phyloP scores from a whole-genome alignment of 2,113 vertebrate genomes.

The Oreotragus oreotragus region DNA sequence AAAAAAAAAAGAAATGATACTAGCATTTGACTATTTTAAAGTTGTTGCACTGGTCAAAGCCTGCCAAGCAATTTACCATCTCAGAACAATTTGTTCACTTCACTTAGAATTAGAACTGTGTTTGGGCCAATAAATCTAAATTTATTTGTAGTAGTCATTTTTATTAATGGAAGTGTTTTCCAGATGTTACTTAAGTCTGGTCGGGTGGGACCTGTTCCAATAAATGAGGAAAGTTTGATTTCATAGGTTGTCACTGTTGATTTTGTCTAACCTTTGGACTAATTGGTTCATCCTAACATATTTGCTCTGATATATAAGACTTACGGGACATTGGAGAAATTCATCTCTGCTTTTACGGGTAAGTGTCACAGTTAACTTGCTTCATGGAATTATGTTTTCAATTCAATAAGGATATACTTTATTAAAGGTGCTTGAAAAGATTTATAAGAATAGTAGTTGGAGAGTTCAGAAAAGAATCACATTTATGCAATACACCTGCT shows the following conservation, averaged over 20 bases:
- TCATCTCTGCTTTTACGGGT: constrained; percentile 73
- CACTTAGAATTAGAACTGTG: constrained; percentile 77
- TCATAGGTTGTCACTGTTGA: constrained; percentile 80
- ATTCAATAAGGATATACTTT: neutral
- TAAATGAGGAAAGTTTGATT: constrained; percentile 83
- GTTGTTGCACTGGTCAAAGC: constrained; percentile 17
- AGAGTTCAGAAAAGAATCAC: constrained; percentile 32
- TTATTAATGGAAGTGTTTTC: constrained; percentile 85
- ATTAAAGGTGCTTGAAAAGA: neutral
- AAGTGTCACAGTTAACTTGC: constrained; percentile 70
- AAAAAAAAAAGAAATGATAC: neutral
- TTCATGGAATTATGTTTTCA: constrained; percentile 45
- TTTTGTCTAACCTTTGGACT: constrained; percentile 78
- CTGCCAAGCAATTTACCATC: constrained; percentile 63
- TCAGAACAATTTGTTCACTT: constrained; percentile 81
- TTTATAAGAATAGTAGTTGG: constrained; percentile 1
- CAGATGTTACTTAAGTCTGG: constrained; percentile 84
- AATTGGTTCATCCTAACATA: constrained; percentile 74
- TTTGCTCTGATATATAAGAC: constrained; percentile 81
- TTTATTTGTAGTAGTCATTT: constrained; percentile 82
- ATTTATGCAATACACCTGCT: constrained; percentile 16
- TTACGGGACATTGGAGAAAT: constrained; percentile 44
- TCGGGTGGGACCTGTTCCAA: constrained; percentile 79
- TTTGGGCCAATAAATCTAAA: constrained; percentile 79
- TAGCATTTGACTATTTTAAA: constrained; percentile 25